Evolutionary conservation across 2,797 vertebrate genomes (phyloP).

Genomic region (Numenius phaeopus): DNA sequence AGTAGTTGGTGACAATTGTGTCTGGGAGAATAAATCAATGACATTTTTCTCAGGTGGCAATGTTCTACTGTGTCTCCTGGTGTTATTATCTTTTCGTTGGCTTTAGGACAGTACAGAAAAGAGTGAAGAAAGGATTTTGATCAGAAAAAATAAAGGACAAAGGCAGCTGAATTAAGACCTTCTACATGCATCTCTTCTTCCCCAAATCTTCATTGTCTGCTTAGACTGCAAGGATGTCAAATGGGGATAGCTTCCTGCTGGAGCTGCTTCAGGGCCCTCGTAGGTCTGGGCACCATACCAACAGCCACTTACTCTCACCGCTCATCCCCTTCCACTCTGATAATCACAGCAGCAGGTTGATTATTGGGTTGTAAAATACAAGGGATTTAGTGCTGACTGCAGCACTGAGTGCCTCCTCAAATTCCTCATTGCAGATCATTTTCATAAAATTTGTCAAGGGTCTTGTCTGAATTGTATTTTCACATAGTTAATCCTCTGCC

Average conservation of each 20-base stretch:
- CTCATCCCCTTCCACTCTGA: constrained; percentile 65
- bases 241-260: constrained; percentile 25
- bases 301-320: constrained; percentile 45
- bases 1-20: neutral
- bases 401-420: constrained; percentile 49
- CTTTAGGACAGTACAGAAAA: constrained; percentile 4
- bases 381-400: constrained; percentile 69
- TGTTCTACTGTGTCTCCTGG: constrained; percentile 17
- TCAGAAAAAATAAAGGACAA: constrained; percentile 6
- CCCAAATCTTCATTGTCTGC: neutral
- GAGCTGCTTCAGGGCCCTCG: constrained; percentile 42
- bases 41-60: neutral
- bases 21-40: constrained; percentile 16
- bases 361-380: constrained; percentile 69
- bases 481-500: constrained; percentile 47
- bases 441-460: constrained; percentile 65
- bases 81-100: constrained; percentile 48
- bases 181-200: neutral
- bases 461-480: constrained; percentile 60
- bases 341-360: constrained; percentile 73
- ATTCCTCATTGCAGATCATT: constrained; percentile 54
- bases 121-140: constrained; percentile 6
- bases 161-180: neutral
- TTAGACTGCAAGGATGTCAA: neutral
- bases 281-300: constrained; percentile 63